Percentiles rank a stretch among this genome's conserved stretches.
Conservation (phyloP, 2,797 vertebrate species). For the Potorous gilbertii region DNA sequence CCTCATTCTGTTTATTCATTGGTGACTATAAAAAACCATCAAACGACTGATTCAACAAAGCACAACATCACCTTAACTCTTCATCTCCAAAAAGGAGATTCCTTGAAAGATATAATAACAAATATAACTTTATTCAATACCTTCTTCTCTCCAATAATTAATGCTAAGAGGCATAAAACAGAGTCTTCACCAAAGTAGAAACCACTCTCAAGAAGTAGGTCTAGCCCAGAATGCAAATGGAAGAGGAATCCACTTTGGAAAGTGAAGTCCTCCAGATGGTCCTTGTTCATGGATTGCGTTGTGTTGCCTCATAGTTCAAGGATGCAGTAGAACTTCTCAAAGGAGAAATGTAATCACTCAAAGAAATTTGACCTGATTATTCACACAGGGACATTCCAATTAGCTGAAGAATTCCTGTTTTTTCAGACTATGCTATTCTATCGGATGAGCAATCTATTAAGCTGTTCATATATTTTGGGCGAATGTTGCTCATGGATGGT, state of each 20-base stretch:
- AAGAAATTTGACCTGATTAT: background rate
- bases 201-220: background rate
- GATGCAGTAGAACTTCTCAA: background rate
- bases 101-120: background rate
- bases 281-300: background rate
- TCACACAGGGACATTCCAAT: background rate
- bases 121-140: background rate
- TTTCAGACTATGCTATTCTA: background rate
- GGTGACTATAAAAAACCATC: background rate
- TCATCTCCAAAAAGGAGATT: background rate
- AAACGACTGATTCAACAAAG: background rate
- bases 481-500: background rate
- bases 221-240: background rate
- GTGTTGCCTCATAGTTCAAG: background rate
- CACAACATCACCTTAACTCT: background rate
- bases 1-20: background rate
- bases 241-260: no score
- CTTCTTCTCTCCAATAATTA: background rate
- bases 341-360: background rate
- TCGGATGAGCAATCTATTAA: background rate
- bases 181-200: background rate
- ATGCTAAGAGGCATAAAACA: background rate
- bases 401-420: background rate
- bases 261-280: no score
- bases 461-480: background rate